These are phyloP conservation scores for Grammomys surdaster DNA, from an alignment of 2,113 vertebrate species.

Conservation along the genomic window DNA sequence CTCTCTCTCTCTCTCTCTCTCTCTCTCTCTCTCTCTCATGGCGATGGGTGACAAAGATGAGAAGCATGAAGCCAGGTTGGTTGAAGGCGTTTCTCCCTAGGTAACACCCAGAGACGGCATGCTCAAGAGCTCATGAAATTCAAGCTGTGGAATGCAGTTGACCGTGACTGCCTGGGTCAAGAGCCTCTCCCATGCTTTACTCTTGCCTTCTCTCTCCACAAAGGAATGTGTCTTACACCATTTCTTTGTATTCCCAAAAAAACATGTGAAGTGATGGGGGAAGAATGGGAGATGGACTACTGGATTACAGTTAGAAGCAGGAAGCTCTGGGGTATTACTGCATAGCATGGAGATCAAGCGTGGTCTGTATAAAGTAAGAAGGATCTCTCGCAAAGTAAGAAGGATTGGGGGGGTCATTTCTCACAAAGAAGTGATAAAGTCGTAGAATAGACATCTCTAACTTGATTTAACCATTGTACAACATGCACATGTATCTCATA, in stretches of 20 bases:
- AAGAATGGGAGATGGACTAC: background rate
- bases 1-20: background rate
- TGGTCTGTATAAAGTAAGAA: too few species aligned
- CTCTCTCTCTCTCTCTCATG: background rate
- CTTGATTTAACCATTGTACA: background rate
- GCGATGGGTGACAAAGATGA: slow-evolving; percentile 54
- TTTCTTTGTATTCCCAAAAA: background rate
- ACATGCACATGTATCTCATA: too few species aligned
- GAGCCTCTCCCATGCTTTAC: background rate
- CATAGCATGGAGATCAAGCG: too few species aligned
- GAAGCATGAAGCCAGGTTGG: slow-evolving; percentile 60
- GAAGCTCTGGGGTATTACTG: background rate
- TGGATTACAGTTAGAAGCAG: background rate
- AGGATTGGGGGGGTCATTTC: background rate
- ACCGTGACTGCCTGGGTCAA: background rate
- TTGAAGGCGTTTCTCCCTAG: slow-evolving; percentile 5
- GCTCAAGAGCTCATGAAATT: background rate
- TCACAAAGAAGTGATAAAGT: background rate
- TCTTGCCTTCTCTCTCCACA: background rate
- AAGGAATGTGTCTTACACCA: background rate
- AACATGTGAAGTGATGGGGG: background rate
- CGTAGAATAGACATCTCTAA: background rate
- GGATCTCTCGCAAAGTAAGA: background rate
- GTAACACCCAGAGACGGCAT: slow-evolving; percentile 66
- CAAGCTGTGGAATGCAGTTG: background rate